Conservation (phyloP, 1,140 invertebrate species). For the Nylanderia fulva region DNA sequence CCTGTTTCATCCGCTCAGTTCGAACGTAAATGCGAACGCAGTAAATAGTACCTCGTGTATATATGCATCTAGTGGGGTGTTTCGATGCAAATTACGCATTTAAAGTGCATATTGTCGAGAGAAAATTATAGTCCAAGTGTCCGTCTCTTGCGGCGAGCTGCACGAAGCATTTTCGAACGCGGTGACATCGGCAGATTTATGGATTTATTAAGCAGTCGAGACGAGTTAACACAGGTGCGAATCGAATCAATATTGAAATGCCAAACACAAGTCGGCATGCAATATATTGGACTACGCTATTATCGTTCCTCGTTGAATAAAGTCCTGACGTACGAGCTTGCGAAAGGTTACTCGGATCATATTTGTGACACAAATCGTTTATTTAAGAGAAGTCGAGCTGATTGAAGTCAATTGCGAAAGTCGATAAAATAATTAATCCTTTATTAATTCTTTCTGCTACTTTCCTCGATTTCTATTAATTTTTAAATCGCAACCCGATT, state of each 20-base stretch:
- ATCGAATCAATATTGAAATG: conserved; percentile 29
- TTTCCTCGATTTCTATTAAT: not conserved
- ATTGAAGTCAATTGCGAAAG: not conserved
- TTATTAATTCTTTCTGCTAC: too few species aligned
- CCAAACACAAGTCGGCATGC: not conserved
- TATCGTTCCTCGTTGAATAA: not conserved
- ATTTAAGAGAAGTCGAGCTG: not conserved
- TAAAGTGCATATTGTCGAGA: conserved; percentile 22
- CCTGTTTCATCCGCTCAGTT: not conserved
- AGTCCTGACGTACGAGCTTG: not conserved
- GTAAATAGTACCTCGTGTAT: conserved; percentile 43
- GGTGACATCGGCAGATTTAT: not conserved
- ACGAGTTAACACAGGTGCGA: conserved; percentile 3
- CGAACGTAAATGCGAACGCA: not conserved
- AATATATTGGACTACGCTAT: not conserved
- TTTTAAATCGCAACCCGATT: not conserved
- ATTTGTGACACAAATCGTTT: not conserved
- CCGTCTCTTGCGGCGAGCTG: not conserved
- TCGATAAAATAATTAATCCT: not conserved
- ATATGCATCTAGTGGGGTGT: conserved; percentile 5
- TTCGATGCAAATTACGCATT: conserved; percentile 45
- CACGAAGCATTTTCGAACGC: not conserved
- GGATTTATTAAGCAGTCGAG: conserved; percentile 28
- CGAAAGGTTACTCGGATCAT: not conserved
- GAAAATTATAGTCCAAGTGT: conserved; percentile 12